phyloP scores from a whole-genome alignment of 2,888 invertebrate species.

The Limenitis camilla region DNA sequence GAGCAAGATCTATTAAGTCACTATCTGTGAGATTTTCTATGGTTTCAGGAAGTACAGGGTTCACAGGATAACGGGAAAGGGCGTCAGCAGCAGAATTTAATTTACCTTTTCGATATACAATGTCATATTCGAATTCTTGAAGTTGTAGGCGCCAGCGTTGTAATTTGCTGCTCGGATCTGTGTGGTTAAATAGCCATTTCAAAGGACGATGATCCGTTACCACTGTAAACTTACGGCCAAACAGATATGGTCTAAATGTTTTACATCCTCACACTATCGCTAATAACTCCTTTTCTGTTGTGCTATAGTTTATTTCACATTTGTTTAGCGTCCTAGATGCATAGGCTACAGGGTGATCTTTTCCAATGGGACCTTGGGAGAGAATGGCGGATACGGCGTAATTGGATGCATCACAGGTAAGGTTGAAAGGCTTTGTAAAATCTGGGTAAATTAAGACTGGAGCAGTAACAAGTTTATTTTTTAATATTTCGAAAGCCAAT shows the following conservation, averaged over 20 bases:
- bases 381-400: neutral
- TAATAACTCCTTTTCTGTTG: neutral
- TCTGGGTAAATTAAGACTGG: neutral
- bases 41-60: neutral
- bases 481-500: conserved; percentile 11
- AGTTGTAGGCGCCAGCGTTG: neutral
- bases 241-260: neutral
- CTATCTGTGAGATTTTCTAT: neutral
- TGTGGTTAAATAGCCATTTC: neutral
- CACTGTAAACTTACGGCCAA: neutral
- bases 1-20: neutral
- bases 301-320: neutral
- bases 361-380: neutral
- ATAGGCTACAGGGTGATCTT: neutral
- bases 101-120: neutral
- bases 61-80: neutral
- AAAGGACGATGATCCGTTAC: conserved; percentile 1
- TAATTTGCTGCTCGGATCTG: neutral
- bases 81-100: neutral
- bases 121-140: neutral
- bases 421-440: no score
- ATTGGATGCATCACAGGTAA: neutral
- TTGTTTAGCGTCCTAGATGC: neutral
- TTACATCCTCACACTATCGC: neutral
- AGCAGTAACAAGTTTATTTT: neutral